Evolutionary conservation across 2,797 vertebrate genomes (phyloP), one percentile per base, ranked within the genome.

Genomic region (Tympanoctomys barrerae): DNA sequence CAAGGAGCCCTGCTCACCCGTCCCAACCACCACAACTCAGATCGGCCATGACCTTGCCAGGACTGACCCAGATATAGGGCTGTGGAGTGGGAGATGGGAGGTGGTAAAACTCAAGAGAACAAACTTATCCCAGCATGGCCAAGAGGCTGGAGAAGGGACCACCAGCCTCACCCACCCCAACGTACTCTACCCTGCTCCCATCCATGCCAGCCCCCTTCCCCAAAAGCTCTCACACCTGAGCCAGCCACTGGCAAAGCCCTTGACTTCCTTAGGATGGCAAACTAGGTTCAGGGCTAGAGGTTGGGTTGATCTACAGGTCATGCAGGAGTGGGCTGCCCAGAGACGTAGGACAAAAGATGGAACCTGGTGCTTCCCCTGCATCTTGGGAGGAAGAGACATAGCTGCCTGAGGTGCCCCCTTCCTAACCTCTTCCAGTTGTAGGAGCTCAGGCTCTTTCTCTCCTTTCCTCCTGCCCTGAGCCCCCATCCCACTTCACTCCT

Each of bases 281-380:
- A 42, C 87, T 82, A 59, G 78, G 91, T 81, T 88, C 93, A 62
- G 68, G 73, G 93, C 78, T 62, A 70, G 80, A 33, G 33, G 26
- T 12, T 28, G 5, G 33, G 81, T 64, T 81, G 21, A 59, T 73
- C 57, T 64, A 42, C 42, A 42, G 42, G 14, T 85, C 59, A 5
- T 21, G 14, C 3, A 14, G 90, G 73, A 73, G 31, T 4, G 36
- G 46, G 59, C 54, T 88, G 12, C 57, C 13, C n/a, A 13, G 79
- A 19, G 26, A 24, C 82, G 94, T 36, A 75, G 70, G 22, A 14
- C 77, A 52, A 22, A 75, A 80, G 42, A 4, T 18, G 78, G 62
- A 52, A 7, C 33, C 46, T 68, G n/a, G 62, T 95, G 77, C 42
- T 61, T 54, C 22, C 12, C 7, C 5, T 28, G 9, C 36, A 7